Base-by-base conservation (phyloP, 2,888 invertebrate species). In the Ophion obscuratus region DNA sequence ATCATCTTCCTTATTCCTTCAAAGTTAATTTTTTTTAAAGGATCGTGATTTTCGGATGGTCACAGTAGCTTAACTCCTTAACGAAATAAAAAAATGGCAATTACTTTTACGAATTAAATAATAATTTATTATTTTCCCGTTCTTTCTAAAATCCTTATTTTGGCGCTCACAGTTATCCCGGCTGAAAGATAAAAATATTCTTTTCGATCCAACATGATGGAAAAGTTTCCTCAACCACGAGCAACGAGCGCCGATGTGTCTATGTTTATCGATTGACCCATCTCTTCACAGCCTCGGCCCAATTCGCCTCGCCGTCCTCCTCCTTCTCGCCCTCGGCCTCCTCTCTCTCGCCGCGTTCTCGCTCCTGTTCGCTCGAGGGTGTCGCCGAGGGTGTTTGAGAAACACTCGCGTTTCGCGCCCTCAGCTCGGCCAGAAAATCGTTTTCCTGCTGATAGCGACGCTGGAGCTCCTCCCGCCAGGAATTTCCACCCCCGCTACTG, bases 281-380 rank as follows among this genome's bases (percentile, higher is more conserved):
- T 91, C 96, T 95, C 90, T 96, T 96, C 89, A 96, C 95, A 24
- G 96, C 95, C 91, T 96, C 96, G 89, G 96, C 96, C 95, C 96
- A 96, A 88, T 95, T 95, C 20, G 95, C 89, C 79, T 93, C 93
- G 79, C 84, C 91, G 70, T 93, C 93, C 24, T 92, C 92, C 64
- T 93, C 93, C 80, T 94, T 93, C 80, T 94, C 94, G 14, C 95
- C 95, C n/a, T 95, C 95, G 44, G 95, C 95, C 84, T 95, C 95
- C 87, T 95, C 95, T 61, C 93, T 89, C 53, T 94, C 93, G 7
- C 92, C 92, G 31, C 91, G 90, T 66, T 93, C 92, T 57, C 90
- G 92, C 77, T 91, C 92, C 86, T 90, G 91, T 68, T 91, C 90
- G 84, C 90, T 90, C 81, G 91, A 90, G 89, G 92, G 89, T 75